phyloP scores from a whole-genome alignment of 2,797 vertebrate species.

The Heterohyrax brucei region DNA sequence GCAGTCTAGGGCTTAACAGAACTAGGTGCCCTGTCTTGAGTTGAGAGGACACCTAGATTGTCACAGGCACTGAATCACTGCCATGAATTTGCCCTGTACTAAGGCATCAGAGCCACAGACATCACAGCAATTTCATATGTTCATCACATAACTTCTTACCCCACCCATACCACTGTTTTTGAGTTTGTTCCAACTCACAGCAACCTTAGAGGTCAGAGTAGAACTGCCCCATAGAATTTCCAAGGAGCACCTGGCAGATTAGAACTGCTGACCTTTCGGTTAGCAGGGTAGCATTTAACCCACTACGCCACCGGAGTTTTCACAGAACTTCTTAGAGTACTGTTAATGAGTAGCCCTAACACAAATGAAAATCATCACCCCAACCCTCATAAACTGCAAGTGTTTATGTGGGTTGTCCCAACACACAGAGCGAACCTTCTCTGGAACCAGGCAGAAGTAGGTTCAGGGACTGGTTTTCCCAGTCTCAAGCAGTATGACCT shows the following conservation, averaged over 20 bases:
- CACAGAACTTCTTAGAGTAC: background rate
- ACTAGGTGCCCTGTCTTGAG: background rate
- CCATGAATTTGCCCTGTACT: rapidly evolving
- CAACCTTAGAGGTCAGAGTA: too few relatives aligned
- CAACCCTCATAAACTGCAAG: too few relatives aligned
- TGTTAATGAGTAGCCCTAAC: background rate
- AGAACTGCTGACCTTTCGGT: too few relatives aligned
- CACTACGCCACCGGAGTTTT: background rate
- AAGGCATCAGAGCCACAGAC: background rate
- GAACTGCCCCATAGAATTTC: too few relatives aligned
- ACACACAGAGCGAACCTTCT: background rate
- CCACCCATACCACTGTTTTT: too few relatives aligned
- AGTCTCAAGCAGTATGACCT: background rate
- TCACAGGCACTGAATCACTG: background rate
- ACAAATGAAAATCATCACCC: background rate
- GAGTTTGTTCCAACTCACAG: too few relatives aligned
- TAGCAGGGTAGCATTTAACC: too few relatives aligned
- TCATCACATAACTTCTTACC: background rate
- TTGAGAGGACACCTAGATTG: background rate
- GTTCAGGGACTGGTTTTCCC: background rate
- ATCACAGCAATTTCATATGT: background rate
- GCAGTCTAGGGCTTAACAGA: background rate
- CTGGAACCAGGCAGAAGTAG: background rate
- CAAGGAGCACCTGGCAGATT: too few relatives aligned
- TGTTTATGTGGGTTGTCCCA: background rate